These are phyloP conservation scores for Stegana nigrithorax DNA, from an alignment of 2,888 invertebrate genomes.

Conservation along the genomic window DNA sequence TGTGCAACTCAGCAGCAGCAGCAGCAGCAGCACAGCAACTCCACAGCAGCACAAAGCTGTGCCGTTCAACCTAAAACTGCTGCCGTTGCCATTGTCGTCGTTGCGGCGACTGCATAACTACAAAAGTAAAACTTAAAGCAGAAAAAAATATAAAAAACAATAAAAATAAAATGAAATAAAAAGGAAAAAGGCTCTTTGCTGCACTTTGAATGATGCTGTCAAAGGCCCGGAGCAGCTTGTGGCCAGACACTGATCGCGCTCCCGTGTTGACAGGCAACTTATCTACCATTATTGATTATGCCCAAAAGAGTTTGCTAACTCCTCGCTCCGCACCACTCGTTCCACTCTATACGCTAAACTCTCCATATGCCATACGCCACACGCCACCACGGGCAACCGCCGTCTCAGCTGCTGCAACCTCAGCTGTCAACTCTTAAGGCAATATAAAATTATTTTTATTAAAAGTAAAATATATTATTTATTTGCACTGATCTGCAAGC, in stretches of 20 bases:
- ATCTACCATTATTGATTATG: conserved; percentile 63
- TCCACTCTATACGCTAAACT: too few species aligned
- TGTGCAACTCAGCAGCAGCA: not conserved
- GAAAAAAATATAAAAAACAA: too few species aligned
- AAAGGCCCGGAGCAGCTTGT: conserved; percentile 56
- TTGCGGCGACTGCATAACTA: not conserved
- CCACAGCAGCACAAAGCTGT: conserved; percentile 3
- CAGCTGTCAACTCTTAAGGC: not conserved
- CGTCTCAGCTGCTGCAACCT: not conserved
- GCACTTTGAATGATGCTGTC: conserved; percentile 58
- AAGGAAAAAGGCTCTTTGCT: conserved; percentile 10
- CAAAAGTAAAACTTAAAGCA: too few species aligned
- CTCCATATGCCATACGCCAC: too few species aligned
- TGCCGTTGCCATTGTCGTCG: not conserved
- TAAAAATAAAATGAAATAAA: not conserved
- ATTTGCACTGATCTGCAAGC: too few species aligned
- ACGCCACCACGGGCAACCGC: too few species aligned
- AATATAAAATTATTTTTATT: conserved; percentile 13
- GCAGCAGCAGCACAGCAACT: too few species aligned
- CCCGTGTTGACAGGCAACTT: conserved; percentile 40
- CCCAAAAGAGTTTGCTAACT: conserved; percentile 47
- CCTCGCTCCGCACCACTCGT: not conserved
- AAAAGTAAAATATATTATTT: conserved; percentile 13
- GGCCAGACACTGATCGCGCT: conserved; percentile 55
- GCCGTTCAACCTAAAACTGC: conserved; percentile 1